Base-by-base conservation (phyloP, 2,113 vertebrate species). In the Pachycephala philippinensis region DNA sequence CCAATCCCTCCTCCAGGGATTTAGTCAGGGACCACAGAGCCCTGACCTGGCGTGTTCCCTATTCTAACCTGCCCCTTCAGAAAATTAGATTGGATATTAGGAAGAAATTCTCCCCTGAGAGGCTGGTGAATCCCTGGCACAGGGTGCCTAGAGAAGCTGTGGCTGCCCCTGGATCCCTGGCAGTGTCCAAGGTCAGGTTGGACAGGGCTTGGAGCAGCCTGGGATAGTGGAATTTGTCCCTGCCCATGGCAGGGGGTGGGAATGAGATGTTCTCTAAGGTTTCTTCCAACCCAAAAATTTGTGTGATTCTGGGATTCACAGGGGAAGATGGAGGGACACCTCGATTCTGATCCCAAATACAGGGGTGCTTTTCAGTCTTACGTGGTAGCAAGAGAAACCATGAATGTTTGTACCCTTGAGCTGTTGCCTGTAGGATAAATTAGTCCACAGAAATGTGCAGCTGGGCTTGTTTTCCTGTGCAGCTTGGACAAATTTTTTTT, bases 131-230 rank as follows among this genome's bases (percentile, higher is more conserved):
- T 21, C 21, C 45, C n/a, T 35, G 40, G 63, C 15, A 83, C 63
- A 83, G 47, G 17, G 2, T 83, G 22, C 2, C 17, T 40, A 54
- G 54, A 37, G 63, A 0, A 69, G 71, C 71, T 63, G 47, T 56
- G 49, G 49, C 63, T 69, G 54, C 31, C 22, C 30, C 70, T 53
- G 60, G 24, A 61, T 42, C 40, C 31, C 63, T 70, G 21, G 7
- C 1, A 56, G 14, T 37, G 56, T 1, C 40, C 70, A 69, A 54
- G 30, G n/a, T 45, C n/a, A 16, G 60, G 15, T 0, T 45, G 47
- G 54, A 68, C 0, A 0, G 54, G 33, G 24, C 24, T 47, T 11
- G 54, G 40, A 61, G 47, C 30, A 61, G 0, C 18, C 12, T 63
- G 71, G 12, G 7, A 1, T 0, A 23, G 9, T 37, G 40, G 35